Conservation (phyloP, 2,113 vertebrate species). For the Brienomyrus longianalis region DNA sequence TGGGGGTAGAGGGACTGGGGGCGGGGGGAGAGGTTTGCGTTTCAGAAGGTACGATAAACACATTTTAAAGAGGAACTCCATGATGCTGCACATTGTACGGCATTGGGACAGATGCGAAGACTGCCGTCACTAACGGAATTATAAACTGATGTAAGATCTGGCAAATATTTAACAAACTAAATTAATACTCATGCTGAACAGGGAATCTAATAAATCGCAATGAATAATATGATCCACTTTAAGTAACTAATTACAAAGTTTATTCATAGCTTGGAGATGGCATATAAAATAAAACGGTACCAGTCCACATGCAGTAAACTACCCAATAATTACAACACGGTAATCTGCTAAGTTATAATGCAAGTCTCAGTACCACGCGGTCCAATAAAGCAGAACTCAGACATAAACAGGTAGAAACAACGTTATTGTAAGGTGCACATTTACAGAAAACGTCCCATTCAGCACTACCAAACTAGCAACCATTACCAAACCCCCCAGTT, state of each 20-base stretch:
- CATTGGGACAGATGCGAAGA: neutral
- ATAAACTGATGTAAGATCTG: neutral
- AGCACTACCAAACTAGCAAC: neutral
- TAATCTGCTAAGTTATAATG: neutral
- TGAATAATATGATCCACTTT: slow-evolving; percentile 2
- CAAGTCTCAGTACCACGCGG: neutral
- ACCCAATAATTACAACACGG: neutral
- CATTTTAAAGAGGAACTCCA: slow-evolving; percentile 10
- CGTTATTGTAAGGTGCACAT: neutral
- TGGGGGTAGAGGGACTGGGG: slow-evolving; percentile 21
- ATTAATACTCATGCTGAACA: neutral
- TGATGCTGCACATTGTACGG: neutral
- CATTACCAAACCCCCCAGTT: neutral
- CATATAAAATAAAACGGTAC: neutral
- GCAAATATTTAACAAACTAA: neutral
- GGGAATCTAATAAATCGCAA: neutral
- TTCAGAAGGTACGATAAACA: slow-evolving; percentile 19
- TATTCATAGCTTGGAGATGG: neutral
- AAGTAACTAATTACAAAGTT: slow-evolving; percentile 4
- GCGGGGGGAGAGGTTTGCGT: slow-evolving; percentile 17
- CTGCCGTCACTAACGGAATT: neutral
- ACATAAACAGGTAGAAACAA: neutral
- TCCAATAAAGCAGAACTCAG: neutral
- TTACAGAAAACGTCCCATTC: neutral
- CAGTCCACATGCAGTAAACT: neutral